phyloP scores from a whole-genome alignment of 2,888 invertebrate genomes.

The Sabellastarte sp. region DNA sequence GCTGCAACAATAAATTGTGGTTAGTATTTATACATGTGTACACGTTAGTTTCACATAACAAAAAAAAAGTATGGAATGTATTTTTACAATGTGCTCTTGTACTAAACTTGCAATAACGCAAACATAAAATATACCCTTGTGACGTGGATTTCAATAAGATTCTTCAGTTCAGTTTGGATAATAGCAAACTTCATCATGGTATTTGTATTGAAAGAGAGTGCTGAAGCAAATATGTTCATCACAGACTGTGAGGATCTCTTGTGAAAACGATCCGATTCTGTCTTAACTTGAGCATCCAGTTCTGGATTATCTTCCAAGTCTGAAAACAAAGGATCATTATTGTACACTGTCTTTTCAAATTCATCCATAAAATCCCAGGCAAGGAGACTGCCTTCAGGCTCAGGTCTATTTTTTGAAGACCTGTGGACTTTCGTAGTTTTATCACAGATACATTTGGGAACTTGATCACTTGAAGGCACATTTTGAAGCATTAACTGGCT shows the following conservation, averaged over 20 bases:
- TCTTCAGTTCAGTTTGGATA: constrained; percentile 94
- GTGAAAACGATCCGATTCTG: constrained; percentile 91
- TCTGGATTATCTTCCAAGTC: constrained; percentile 41
- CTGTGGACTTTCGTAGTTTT: neutral
- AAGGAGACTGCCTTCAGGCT: constrained; percentile 45
- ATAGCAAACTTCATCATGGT: constrained; percentile 98
- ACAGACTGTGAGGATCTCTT: constrained; percentile 96
- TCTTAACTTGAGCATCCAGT: constrained; percentile 23
- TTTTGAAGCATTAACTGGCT: too few relatives aligned
- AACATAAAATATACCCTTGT: too few relatives aligned
- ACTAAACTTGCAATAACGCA: too few relatives aligned
- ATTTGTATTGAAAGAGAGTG: constrained; percentile 72
- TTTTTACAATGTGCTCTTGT: too few relatives aligned
- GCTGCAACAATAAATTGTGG: too few relatives aligned
- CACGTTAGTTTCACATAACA: too few relatives aligned
- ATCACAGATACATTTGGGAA: neutral
- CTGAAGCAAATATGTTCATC: constrained; percentile 36
- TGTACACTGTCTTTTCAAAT: constrained; percentile 47
- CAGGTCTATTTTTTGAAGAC: constrained; percentile 33
- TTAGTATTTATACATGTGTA: too few relatives aligned
- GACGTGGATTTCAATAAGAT: constrained; percentile 90
- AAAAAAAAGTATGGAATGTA: too few relatives aligned
- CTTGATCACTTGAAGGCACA: too few relatives aligned
- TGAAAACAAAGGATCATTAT: constrained; percentile 49
- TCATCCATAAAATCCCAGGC: constrained; percentile 33